Percentiles rank a stretch among this genome's conserved stretches.
phyloP scores from a whole-genome alignment of 1,140 invertebrate genomes.

The Ceratosolen fusciceps region DNA sequence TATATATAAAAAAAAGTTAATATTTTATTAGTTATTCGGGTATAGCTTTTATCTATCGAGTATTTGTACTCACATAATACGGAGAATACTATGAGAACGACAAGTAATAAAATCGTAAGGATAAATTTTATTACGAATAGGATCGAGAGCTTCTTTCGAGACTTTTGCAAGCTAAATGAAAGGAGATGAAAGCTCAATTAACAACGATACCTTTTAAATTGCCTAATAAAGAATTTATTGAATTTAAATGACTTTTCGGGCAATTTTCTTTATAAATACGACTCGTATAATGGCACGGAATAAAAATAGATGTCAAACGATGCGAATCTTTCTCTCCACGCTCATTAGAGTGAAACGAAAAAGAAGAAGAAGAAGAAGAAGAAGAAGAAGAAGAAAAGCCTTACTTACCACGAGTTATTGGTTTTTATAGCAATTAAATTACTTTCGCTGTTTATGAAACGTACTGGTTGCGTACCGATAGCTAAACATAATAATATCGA shows the following conservation, averaged over 20 bases:
- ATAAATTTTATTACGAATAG: neutral
- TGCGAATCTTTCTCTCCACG: too few species aligned
- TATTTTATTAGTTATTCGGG: neutral
- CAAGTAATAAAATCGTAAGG: conserved; percentile 39
- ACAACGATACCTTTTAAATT: too few species aligned
- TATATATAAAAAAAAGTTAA: too few species aligned
- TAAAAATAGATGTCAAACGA: too few species aligned
- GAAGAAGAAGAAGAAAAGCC: too few species aligned
- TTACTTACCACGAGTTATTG: conserved; percentile 51
- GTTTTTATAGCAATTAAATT: conserved; percentile 64
- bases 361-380: too few species aligned
- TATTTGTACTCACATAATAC: conserved; percentile 58
- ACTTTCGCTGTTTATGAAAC: conserved; percentile 59
- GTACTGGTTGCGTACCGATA: conserved; percentile 58
- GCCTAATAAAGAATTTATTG: too few species aligned
- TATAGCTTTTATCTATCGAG: neutral
- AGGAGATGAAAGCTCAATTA: too few species aligned
- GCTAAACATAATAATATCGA: too few species aligned
- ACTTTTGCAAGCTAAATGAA: conserved; percentile 59
- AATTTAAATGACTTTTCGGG: conserved; percentile 25
- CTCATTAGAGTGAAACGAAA: too few species aligned
- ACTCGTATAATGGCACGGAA: too few species aligned
- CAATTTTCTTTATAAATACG: neutral
- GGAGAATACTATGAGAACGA: conserved; percentile 53
- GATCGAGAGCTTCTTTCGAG: conserved; percentile 12